Evolutionary conservation across 92 coral and sea anemone species (phyloP).

Genomic region (Epizoanthus illoricatus): DNA sequence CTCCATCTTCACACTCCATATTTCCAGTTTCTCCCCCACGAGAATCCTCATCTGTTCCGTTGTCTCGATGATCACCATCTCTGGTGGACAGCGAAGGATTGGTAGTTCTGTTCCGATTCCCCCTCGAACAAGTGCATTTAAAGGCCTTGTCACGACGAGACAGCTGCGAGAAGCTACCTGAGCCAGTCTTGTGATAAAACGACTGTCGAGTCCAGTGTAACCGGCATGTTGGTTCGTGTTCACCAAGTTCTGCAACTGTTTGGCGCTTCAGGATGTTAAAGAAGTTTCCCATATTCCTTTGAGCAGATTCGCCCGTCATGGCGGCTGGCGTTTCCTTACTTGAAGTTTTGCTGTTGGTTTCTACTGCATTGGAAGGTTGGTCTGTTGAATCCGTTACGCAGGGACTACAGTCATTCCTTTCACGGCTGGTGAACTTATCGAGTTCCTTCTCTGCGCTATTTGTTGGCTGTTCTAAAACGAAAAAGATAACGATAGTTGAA

Average conservation of each 20-base stretch:
- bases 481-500: background rate
- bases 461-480: background rate
- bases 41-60: too few species aligned
- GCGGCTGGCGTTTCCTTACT: background rate
- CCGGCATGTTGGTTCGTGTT: slow-evolving; percentile 18
- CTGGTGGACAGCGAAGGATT: background rate
- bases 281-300: slow-evolving; percentile 16
- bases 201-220: slow-evolving; percentile 34
- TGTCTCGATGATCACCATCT: background rate
- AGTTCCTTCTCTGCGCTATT: background rate
- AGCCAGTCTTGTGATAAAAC: slow-evolving; percentile 17
- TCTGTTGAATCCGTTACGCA: background rate
- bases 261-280: slow-evolving; percentile 10
- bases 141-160: slow-evolving; percentile 17
- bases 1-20: background rate
- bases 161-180: background rate
- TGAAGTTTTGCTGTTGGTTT: background rate
- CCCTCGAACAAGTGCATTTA: slow-evolving; percentile 5
- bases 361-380: background rate
- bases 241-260: slow-evolving; percentile 16
- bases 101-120: background rate
- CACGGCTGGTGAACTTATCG: background rate
- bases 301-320: background rate
- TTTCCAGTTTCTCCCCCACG: background rate
- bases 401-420: background rate